Percentiles rank a stretch among this genome's conserved stretches.
These are phyloP conservation scores for Lampropteryx suffumata DNA, from an alignment of 2,888 invertebrate genomes.

Conservation along the genomic window DNA sequence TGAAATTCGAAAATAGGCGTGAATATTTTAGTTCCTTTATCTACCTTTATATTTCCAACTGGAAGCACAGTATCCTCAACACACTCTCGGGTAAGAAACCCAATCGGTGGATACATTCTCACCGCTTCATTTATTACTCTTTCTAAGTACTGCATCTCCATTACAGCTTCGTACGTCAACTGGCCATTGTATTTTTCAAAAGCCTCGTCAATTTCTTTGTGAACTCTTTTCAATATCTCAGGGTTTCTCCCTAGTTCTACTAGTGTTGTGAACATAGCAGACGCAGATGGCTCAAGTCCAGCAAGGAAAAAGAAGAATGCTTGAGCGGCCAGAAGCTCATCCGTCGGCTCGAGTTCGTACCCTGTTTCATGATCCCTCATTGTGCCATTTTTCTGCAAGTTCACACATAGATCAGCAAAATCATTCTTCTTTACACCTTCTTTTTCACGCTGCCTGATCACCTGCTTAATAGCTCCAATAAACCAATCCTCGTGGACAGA, in stretches of 20 bases:
- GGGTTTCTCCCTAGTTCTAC: conserved; percentile 58
- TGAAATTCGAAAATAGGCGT: conserved; percentile 61
- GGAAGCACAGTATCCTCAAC: conserved; percentile 52
- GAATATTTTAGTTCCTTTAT: conserved; percentile 52
- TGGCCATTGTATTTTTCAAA: conserved; percentile 24
- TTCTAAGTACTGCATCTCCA: conserved; percentile 28
- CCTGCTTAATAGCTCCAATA: conserved; percentile 55
- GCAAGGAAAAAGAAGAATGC: conserved; percentile 65
- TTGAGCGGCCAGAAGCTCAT: conserved; percentile 59
- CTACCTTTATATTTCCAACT: conserved; percentile 55
- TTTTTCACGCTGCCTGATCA: conserved; percentile 49
- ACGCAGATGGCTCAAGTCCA: conserved; percentile 65
- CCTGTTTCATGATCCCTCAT: conserved; percentile 51
- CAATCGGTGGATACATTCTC: conserved; percentile 57
- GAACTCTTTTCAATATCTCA: conserved; percentile 50
- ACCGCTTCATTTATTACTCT: conserved; percentile 47
- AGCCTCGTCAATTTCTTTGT: conserved; percentile 57
- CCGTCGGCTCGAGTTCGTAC: conserved; percentile 54
- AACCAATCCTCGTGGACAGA: conserved; percentile 53
- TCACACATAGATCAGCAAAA: conserved; percentile 59
- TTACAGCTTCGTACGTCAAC: conserved; percentile 25
- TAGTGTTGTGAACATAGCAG: conserved; percentile 50
- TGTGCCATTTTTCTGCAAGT: conserved; percentile 52
- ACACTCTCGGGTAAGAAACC: conserved; percentile 47
- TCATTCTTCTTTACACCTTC: conserved; percentile 54